phyloP scores from a whole-genome alignment of 2,888 invertebrate genomes.

The Choreutis nemorana region DNA sequence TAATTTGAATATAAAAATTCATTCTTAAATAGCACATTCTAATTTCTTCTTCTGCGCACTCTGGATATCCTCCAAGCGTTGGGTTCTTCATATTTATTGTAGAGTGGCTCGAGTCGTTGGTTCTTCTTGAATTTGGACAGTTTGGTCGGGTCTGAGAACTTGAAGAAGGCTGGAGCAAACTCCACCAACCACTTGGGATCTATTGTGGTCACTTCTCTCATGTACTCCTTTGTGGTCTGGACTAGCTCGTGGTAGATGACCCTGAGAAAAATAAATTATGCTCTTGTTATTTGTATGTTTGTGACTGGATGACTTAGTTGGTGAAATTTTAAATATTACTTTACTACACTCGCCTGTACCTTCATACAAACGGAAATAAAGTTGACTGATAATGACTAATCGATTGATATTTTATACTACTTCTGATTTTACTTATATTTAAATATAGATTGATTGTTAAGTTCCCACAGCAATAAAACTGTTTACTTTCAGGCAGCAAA shows the following conservation, averaged over 20 bases:
- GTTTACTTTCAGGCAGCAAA: too few relatives aligned
- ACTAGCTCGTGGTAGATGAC: conserved; percentile 99
- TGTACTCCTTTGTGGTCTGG: conserved; percentile 98
- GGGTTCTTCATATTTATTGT: conserved; percentile 99
- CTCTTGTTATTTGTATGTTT: too few relatives aligned
- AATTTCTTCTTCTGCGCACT: conserved; percentile 87
- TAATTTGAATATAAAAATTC: too few relatives aligned
- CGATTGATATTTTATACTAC: too few relatives aligned
- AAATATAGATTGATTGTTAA: too few relatives aligned
- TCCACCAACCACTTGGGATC: conserved; percentile 99
- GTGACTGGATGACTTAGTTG: too few relatives aligned
- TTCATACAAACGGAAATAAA: too few relatives aligned
- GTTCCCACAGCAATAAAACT: too few relatives aligned
- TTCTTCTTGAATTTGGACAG: conserved; percentile 99
- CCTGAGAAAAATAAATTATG: conserved; percentile 62
- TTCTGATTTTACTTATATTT: too few relatives aligned
- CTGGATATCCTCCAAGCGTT: conserved; percentile 99
- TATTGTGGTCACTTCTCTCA: conserved; percentile 97
- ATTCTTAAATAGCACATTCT: conserved; percentile 22
- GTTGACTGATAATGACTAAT: too few relatives aligned
- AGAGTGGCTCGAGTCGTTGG: conserved; percentile 95
- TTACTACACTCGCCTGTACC: too few relatives aligned
- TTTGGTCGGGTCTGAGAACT: conserved; percentile 98
- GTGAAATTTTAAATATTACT: too few relatives aligned
- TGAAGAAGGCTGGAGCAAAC: conserved; percentile 99